Conservation (phyloP, 2,888 invertebrate species). For the Marasmarcha lunaedactyla region DNA sequence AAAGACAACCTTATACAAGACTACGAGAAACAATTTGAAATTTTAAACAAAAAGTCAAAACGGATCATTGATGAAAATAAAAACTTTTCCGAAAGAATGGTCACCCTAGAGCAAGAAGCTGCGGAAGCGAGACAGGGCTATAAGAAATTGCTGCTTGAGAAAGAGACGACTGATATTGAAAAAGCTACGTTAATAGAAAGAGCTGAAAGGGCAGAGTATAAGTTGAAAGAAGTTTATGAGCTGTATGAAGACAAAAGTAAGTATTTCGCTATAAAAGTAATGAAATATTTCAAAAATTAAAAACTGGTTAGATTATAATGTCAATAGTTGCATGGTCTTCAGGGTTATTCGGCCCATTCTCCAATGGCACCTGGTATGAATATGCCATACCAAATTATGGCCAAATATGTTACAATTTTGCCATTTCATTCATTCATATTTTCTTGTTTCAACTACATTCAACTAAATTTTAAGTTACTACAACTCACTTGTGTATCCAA, state of each 20-base stretch:
- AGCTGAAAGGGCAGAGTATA: slow-evolving; percentile 77
- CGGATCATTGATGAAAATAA: slow-evolving; percentile 79
- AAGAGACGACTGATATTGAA: slow-evolving; percentile 55
- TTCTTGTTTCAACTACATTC: no score
- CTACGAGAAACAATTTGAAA: slow-evolving; percentile 78
- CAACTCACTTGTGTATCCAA: no score
- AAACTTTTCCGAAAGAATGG: slow-evolving; percentile 53
- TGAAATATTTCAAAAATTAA: no score
- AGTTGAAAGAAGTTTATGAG: slow-evolving; percentile 79
- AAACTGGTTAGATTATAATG: no score
- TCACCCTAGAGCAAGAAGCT: slow-evolving; percentile 37
- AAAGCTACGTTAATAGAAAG: slow-evolving; percentile 71
- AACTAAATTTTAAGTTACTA: no score
- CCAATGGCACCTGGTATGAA: no score
- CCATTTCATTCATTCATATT: no score
- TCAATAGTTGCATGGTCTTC: no score
- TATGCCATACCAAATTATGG: no score
- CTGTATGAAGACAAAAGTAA: slow-evolving; percentile 80
- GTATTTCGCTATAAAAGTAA: slow-evolving; percentile 16
- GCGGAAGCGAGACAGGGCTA: slow-evolving; percentile 44
- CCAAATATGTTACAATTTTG: no score
- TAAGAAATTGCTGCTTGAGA: slow-evolving; percentile 49
- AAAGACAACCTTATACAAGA: slow-evolving; percentile 79
- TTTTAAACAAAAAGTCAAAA: slow-evolving; percentile 78
- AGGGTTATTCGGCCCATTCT: no score